Evolutionary conservation across 2,888 invertebrate species (phyloP), one percentile per base, ranked within the genome.

Genomic region (Hyposoter didymator): DNA sequence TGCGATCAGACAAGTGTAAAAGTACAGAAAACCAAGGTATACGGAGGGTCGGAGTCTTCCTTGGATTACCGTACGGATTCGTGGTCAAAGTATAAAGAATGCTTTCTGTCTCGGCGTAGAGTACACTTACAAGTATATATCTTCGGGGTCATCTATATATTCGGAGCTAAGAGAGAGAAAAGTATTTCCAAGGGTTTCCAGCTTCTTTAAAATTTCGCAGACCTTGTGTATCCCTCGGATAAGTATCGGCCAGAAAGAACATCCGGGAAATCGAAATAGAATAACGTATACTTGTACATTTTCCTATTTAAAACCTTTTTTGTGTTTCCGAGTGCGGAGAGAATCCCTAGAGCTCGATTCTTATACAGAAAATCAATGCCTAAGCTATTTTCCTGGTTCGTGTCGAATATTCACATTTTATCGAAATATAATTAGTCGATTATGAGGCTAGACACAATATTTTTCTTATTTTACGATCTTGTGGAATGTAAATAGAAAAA

Each of bases 41-140:
- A 67, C 75, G 64, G 35, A 45, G 28, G 28, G 52, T 49, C 14
- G 69, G 75, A 85, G 75, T 79, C 66, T 78, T 79, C 59, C 66
- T 75, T 79, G 85, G 79, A 85, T 85, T 85, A 82, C 79, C 64
- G 70, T 75, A 85, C 79, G 85, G 82, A 79, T 82, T 72, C 72
- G 64, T 79, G 85, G 79, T 85, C 85, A 85, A 85, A 82, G 85
- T 85, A 82, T 85, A 85, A 85, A 79, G 85, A 85, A 82, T 72
- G 85, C 59, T 75, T 64, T 28, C 70, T n/a, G 64, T 55, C 66
- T 72, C 17, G 17, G 64, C 47, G 19, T 39, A 22, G 66, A 47
- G 49, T 64, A 69, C 59, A 49, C 73, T 19, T 55, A 74, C 78
- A 45, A 67, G 43, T 66, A 74, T 70, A 79, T 28, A 22, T 52